Evolutionary conservation across 1,140 invertebrate species (phyloP), one percentile per base, ranked within the genome.

Genomic region (Pogonomyrmex californicus): DNA sequence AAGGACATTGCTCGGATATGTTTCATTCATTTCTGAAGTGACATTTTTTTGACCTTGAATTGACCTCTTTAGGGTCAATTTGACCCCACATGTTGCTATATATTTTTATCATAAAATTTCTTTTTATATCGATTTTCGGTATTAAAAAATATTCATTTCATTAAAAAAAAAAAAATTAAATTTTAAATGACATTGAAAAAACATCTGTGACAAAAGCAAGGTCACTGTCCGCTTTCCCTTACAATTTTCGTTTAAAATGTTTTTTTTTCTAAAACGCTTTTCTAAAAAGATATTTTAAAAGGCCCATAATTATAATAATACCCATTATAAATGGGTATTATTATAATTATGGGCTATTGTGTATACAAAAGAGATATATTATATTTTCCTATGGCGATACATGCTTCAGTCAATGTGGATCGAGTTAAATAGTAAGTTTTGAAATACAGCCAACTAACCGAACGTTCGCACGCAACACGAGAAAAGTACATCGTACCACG

Each of bases 391-490:
- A 47, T 10, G 36, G 38, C 47, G 60, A 38, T 70, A 79, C 54
- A 63, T 44, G 44, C 58, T 41, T 17, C 60, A 70, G 70, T 66
- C 73, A 73, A 83, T 66, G 86, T 90, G 85, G 75, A 81, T 73
- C 62, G 79, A 81, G 78, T 88, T 92, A 92, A 93, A 92, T 92
- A 87, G 86, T 87, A 93, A 93, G 88, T 93, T 92, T 91, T 91
- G 90, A 93, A 93, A 93, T 92, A 93, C 87, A 86, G 41, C 56
- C 66, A 63, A 66, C 87, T 60, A 12, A 49, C 41, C 10, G 38
- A 14, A 9, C 70, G 70, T 23, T 23, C 70, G 63, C 47, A 38
- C 17, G 23, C 41, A 33, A 41, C 14, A 49, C 41, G 4, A 23
- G 33, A 10, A 77, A 56, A 77, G 63, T 85, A 41, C 54, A 73